Evolutionary conservation across 2,113 vertebrate species (phyloP), one percentile per base, ranked within the genome.

Genomic region (Galbula dea): DNA sequence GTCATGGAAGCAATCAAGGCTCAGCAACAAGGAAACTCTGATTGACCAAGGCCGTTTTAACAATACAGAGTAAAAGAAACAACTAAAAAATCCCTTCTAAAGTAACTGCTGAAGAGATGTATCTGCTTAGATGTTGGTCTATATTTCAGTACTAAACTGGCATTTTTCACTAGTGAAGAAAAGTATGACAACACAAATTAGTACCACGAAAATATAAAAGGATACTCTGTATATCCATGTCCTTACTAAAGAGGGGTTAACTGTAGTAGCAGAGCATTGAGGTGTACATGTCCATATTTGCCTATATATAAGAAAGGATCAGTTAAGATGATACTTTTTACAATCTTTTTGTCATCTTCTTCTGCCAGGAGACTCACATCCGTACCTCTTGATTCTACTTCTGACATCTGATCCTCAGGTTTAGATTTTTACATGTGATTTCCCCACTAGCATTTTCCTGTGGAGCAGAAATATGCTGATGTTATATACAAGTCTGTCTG

Each of bases 1-100:
- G 97, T 98, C 97, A 97, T 97, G 97, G 97, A 97, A 97, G 97
- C 97, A 96, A 96, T 97, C 94, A 96, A 91, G 89, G 73, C 96
- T 83, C 78, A 62, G 93, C 57, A 96, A 91, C 91, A 83, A 88
- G 81, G 78, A 95, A 89, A 87, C 54, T 46, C 85, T 89, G 95
- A 82, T 95, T 98, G 97, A 97, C 95, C 95, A 88, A 94, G 67
- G 84, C 83, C 95, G 68, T 51, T 94, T 94, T 94, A 89, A 91
- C 57, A 96, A 87, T 78, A 71, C 49, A 59, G 37, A 77, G 29
- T 86, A 30, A 89, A 94, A 86, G 88, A 93, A 69, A n/a, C 14
- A 49, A 49, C 23, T 48, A 48, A 49, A 54, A 55, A n/a, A 27
- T 2, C 24, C 48, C 43, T 89, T 93, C 86, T 79, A 14, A 73